Percentiles rank a stretch among this genome's conserved stretches.
phyloP scores from a whole-genome alignment of 2,797 vertebrate species.

The Scleropages formosus region DNA sequence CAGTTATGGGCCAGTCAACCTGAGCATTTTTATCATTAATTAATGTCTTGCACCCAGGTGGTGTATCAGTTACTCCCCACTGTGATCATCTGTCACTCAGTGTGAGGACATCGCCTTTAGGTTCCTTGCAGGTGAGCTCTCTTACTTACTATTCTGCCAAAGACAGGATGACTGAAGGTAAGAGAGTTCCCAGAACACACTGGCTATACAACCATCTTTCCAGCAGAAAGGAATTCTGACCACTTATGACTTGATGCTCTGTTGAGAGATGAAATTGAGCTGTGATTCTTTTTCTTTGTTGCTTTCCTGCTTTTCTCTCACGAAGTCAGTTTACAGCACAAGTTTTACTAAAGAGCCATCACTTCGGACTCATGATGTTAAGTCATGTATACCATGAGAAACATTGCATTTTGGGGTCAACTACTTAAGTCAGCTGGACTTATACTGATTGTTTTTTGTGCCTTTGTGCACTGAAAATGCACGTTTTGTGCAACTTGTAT shows the following conservation, averaged over 20 bases:
- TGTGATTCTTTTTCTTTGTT: not conserved
- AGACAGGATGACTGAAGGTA: no score
- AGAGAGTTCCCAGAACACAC: not conserved
- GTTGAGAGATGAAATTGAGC: not conserved
- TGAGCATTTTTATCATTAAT: not conserved
- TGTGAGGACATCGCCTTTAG: not conserved
- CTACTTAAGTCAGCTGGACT: no score
- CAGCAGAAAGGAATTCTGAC: not conserved
- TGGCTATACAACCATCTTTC: no score
- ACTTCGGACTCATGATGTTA: not conserved
- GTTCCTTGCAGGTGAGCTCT: not conserved
- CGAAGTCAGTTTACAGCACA: conserved; percentile 3
- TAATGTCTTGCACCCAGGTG: not conserved
- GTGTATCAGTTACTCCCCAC: not conserved
- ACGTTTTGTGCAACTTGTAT: no score
- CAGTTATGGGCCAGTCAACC: no score
- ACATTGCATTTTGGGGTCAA: no score
- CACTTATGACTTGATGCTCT: not conserved
- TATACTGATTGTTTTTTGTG: no score
- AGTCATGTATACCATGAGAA: no score
- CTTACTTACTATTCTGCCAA: not conserved
- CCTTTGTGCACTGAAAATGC: no score
- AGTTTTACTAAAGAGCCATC: not conserved
- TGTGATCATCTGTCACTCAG: not conserved
- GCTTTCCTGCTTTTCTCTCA: not conserved